phyloP scores from a whole-genome alignment of 2,888 invertebrate genomes.

The Laothoe populi region DNA sequence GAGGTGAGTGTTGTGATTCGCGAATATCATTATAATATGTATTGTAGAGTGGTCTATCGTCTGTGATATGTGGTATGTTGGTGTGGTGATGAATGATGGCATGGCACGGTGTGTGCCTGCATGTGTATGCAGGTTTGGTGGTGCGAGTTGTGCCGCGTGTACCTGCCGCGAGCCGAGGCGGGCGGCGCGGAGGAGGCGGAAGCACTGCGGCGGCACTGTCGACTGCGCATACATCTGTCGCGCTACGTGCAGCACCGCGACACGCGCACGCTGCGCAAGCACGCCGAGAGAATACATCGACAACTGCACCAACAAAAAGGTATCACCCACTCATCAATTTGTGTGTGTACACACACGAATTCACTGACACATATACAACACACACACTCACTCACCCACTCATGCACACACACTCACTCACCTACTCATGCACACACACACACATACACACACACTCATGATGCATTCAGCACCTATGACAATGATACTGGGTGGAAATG shows the following conservation, averaged over 20 bases:
- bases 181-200: slow-evolving; percentile 82
- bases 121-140: slow-evolving; percentile 81
- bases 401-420: no score
- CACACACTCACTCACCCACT: no score
- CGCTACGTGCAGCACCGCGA: slow-evolving; percentile 91
- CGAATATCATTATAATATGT: not conserved
- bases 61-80: no score
- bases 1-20: slow-evolving; percentile 78
- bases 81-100: no score
- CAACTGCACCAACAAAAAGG: slow-evolving; percentile 82
- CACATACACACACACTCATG: no score
- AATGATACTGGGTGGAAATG: no score
- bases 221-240: slow-evolving; percentile 90
- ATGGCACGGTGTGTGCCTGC: no score
- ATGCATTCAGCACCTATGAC: no score
- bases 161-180: slow-evolving; percentile 86
- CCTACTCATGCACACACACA: no score
- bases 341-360: no score
- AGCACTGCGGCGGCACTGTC: slow-evolving; percentile 89
- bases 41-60: not conserved
- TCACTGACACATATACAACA: no score
- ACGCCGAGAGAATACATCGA: slow-evolving; percentile 88
- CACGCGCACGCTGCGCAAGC: slow-evolving; percentile 89
- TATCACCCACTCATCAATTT: not conserved
- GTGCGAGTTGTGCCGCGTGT: slow-evolving; percentile 92